Evolutionary conservation across 2,113 vertebrate genomes (phyloP).

Genomic region (Phaethornis superciliosus): DNA sequence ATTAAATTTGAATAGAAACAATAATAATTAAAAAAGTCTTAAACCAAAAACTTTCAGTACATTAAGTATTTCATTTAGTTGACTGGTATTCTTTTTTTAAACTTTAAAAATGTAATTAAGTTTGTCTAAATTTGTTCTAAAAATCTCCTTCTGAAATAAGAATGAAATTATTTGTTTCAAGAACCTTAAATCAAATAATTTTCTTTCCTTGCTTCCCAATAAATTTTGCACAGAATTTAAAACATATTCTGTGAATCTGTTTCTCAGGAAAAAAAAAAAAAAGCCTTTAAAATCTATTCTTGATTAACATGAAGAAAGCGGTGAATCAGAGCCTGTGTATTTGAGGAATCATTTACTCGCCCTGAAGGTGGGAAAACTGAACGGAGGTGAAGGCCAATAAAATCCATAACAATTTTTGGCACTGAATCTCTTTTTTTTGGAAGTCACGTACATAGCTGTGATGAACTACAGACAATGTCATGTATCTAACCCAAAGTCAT

Average conservation of each 20-base stretch:
- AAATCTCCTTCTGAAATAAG: not conserved
- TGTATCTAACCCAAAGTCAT: not conserved
- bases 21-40: not conserved
- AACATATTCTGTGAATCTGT: not conserved
- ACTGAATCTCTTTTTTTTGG: not conserved
- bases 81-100: not conserved
- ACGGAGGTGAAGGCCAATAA: slow-evolving; percentile 16
- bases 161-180: not conserved
- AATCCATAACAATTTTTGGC: slow-evolving; percentile 35
- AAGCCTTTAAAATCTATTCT: slow-evolving; percentile 40
- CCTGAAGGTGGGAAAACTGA: slow-evolving; percentile 22
- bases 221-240: not conserved
- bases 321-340: not conserved
- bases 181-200: not conserved
- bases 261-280: slow-evolving; percentile 5
- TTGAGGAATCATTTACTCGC: slow-evolving; percentile 8
- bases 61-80: not conserved
- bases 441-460: slow-evolving; percentile 34
- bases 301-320: slow-evolving; percentile 31
- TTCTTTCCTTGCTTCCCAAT: not conserved
- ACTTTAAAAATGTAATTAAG: not conserved
- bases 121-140: not conserved
- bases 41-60: not conserved
- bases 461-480: not conserved
- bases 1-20: not conserved